Conservation (phyloP, 2,888 invertebrate species). For the Cryptophagus acutangulus region DNA sequence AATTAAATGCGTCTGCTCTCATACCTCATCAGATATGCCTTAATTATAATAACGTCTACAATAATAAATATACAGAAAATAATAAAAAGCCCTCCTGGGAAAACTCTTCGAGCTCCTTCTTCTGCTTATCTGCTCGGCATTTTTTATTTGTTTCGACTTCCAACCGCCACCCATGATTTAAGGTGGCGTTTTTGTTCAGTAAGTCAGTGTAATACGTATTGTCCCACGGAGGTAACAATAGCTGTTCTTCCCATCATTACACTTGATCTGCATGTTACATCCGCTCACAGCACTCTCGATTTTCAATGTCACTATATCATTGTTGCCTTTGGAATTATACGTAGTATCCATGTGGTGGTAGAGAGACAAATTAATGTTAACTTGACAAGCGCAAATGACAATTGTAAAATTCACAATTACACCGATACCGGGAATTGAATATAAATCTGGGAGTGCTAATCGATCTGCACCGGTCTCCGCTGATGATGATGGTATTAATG, state of each 20-base stretch:
- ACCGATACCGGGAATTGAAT: slow-evolving; percentile 23
- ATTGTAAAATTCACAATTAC: slow-evolving; percentile 28
- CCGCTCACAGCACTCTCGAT: slow-evolving; percentile 47
- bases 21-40: slow-evolving; percentile 44
- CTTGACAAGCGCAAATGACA: slow-evolving; percentile 23
- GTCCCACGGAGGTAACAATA: slow-evolving; percentile 46
- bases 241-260: slow-evolving; percentile 49
- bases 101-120: slow-evolving; percentile 16
- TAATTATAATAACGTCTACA: slow-evolving; percentile 42
- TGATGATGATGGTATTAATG: too few species aligned
- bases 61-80: slow-evolving; percentile 38
- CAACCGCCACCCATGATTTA: slow-evolving; percentile 42
- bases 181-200: slow-evolving; percentile 45
- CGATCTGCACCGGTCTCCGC: too few species aligned
- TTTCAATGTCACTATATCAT: slow-evolving; percentile 45
- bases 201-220: slow-evolving; percentile 48
- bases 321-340: slow-evolving; percentile 2
- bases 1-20: slow-evolving; percentile 40
- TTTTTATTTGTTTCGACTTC: slow-evolving; percentile 36
- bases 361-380: slow-evolving; percentile 36
- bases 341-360: slow-evolving; percentile 10
- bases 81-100: slow-evolving; percentile 43
- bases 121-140: slow-evolving; percentile 29
- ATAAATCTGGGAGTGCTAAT: too few species aligned
- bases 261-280: slow-evolving; percentile 50